Evolutionary conservation across 2,113 vertebrate genomes (phyloP).

Genomic region (Carassius gibelio): DNA sequence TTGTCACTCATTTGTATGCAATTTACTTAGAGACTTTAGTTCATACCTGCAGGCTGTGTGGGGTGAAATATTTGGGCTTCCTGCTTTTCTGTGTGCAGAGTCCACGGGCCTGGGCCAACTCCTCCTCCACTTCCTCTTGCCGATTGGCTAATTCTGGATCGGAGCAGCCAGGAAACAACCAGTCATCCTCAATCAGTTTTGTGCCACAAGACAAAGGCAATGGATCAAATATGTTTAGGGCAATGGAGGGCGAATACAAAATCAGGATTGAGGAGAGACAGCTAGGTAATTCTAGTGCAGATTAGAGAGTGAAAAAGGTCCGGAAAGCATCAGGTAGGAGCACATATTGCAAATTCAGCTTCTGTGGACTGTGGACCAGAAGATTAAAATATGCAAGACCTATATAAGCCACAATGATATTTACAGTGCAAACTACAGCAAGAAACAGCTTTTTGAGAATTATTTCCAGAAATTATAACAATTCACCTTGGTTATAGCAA

Average conservation of each 20-base stretch:
- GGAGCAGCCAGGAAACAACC: conserved; percentile 99
- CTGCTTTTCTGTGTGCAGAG: conserved; percentile 71
- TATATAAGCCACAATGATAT: too few species aligned
- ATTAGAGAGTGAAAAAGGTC: too few species aligned
- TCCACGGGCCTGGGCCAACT: conserved; percentile 82
- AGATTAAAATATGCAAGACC: too few species aligned
- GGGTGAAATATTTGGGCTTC: conserved; percentile 71
- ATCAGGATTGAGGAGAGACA: conserved; percentile 61
- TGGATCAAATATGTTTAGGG: conserved; percentile 50
- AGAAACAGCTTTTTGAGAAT: too few species aligned
- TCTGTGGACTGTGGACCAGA: too few species aligned
- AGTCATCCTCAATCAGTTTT: conserved; percentile 99
- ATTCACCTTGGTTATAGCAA: too few species aligned
- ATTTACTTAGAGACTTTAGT: not conserved
- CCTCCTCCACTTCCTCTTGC: conserved; percentile 96
- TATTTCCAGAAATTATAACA: too few species aligned
- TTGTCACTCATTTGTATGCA: not conserved
- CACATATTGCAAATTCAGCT: too few species aligned
- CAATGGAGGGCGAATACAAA: conserved; percentile 47
- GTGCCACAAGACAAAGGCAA: conserved; percentile 85
- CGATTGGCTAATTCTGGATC: conserved; percentile 91
- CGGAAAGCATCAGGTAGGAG: too few species aligned
- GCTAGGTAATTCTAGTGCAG: conserved; percentile 29
- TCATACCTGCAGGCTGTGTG: conserved; percentile 81
- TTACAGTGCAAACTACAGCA: too few species aligned